Conservation (phyloP, 2,113 vertebrate genomes). For the Neopipo cinnamomea region DNA sequence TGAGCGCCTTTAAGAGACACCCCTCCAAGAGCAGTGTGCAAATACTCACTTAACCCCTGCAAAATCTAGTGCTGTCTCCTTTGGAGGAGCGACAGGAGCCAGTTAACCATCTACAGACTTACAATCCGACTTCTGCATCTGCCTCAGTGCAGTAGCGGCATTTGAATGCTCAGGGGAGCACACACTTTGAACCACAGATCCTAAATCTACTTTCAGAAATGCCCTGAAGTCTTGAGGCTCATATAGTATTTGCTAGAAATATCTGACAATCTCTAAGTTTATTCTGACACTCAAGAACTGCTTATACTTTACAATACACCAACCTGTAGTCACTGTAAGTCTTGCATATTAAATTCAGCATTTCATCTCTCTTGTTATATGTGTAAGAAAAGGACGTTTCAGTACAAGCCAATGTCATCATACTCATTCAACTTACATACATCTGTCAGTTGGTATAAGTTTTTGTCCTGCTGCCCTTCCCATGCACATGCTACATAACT, state of each 20-base stretch:
- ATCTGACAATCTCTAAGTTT: neutral
- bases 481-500: neutral
- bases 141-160: neutral
- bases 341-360: neutral
- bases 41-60: fast-evolving
- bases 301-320: neutral
- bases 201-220: neutral
- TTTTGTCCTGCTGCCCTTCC: neutral
- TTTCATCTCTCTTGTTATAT: neutral
- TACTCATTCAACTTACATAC: neutral
- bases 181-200: neutral
- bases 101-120: neutral
- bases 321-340: neutral
- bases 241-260: neutral
- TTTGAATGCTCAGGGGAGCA: neutral
- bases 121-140: neutral
- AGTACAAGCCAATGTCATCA: neutral
- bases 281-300: neutral
- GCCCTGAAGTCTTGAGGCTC: neutral
- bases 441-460: neutral
- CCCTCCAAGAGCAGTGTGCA: neutral
- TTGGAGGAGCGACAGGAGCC: neutral
- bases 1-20: neutral
- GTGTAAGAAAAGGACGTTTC: neutral
- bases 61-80: neutral